Conservation (phyloP, 2,797 vertebrate genomes). For the Acridotheres tristis region DNA sequence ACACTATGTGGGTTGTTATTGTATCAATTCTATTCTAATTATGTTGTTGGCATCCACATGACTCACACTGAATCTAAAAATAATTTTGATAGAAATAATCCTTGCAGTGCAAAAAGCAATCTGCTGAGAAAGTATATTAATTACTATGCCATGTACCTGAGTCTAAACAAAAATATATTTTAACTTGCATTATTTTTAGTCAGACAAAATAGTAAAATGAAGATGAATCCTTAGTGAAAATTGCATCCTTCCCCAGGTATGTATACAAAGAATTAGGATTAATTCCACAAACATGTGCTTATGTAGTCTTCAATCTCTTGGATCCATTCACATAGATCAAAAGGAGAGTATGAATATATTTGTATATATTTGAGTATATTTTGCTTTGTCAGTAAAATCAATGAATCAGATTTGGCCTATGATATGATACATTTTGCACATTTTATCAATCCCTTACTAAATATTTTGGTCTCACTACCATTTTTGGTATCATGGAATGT, state of each 20-base stretch:
- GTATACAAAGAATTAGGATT: not conserved
- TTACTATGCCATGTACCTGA: not conserved
- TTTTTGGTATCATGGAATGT: not conserved
- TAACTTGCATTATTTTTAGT: not conserved
- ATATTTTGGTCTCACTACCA: rapidly evolving
- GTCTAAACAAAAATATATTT: not conserved
- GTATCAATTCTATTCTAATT: slow-evolving; percentile 52
- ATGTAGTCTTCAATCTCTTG: not conserved
- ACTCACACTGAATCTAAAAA: not conserved
- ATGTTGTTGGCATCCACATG: slow-evolving; percentile 17
- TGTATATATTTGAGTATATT: not conserved
- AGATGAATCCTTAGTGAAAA: not conserved
- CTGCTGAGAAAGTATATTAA: not conserved
- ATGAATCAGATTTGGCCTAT: not conserved
- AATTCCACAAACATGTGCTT: not conserved
- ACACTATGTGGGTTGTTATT: slow-evolving; percentile 7
- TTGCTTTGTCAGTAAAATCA: not conserved
- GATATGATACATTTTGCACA: not conserved
- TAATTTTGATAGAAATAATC: not conserved
- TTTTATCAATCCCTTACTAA: not conserved
- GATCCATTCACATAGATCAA: not conserved
- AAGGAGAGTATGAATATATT: not conserved
- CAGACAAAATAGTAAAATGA: not conserved
- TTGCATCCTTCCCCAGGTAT: not conserved
- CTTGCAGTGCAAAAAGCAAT: not conserved